Evolutionary conservation across 2,888 invertebrate genomes (phyloP).

Genomic region (Halictus quadricinctus): DNA sequence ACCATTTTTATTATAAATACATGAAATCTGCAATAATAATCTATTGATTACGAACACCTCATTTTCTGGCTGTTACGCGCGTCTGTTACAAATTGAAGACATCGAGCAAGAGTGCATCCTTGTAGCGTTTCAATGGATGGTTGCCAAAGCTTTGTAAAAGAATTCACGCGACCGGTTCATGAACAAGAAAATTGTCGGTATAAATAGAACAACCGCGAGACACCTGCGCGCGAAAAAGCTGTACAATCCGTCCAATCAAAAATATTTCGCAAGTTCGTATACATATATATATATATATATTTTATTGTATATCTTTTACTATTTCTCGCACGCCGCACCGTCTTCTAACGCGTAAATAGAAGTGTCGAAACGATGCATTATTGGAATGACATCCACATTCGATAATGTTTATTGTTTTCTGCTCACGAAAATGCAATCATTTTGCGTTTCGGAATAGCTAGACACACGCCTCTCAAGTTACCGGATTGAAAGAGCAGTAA

Average conservation of each 20-base stretch:
- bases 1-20: too few species aligned
- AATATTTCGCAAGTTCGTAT: background rate
- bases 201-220: slow-evolving; percentile 46
- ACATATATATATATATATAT: background rate
- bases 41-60: too few species aligned
- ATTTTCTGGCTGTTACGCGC: background rate
- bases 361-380: background rate
- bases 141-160: slow-evolving; percentile 46
- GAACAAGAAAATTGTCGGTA: slow-evolving; percentile 53
- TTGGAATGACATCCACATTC: background rate
- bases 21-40: too few species aligned
- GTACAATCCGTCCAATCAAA: background rate
- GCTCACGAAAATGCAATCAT: background rate
- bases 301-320: background rate
- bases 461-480: background rate
- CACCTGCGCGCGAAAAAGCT: background rate
- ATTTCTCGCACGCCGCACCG: background rate
- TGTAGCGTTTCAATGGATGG: slow-evolving; percentile 27
- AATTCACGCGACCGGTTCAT: slow-evolving; percentile 34
- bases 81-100: slow-evolving; percentile 1
- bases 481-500: too few species aligned
- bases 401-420: background rate
- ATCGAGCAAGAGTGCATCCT: slow-evolving; percentile 14
- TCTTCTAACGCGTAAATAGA: background rate
- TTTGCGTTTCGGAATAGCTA: background rate